phyloP scores from a whole-genome alignment of 2,797 vertebrate species.

The Leuciscus waleckii region DNA sequence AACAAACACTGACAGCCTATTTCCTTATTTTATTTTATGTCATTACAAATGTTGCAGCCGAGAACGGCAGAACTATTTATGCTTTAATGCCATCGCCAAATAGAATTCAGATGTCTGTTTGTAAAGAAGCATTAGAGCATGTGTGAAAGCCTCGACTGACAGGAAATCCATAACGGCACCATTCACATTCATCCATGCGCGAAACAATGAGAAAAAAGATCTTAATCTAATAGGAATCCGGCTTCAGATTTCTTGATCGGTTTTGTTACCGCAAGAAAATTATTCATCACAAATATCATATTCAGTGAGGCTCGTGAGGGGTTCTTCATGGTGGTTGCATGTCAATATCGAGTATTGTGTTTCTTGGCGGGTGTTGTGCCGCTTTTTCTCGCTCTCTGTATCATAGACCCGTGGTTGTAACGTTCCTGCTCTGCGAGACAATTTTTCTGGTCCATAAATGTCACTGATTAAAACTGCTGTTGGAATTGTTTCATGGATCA shows the following conservation, averaged over 20 bases:
- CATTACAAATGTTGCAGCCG: not conserved
- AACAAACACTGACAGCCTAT: not conserved
- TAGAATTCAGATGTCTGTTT: slow-evolving; percentile 37
- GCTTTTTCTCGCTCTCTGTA: not conserved
- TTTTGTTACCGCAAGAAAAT: slow-evolving; percentile 3
- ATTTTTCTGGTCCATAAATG: slow-evolving; percentile 39
- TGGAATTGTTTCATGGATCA: slow-evolving; percentile 34
- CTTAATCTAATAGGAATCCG: slow-evolving; percentile 30
- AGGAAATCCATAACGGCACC: slow-evolving; percentile 33
- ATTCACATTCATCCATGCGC: slow-evolving; percentile 2
- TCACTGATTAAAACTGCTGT: slow-evolving; percentile 44
- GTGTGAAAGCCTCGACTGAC: slow-evolving; percentile 25
- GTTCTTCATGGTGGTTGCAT: slow-evolving; percentile 13
- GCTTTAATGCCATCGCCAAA: slow-evolving; percentile 9
- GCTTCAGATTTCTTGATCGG: slow-evolving; percentile 1
- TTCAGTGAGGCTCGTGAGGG: slow-evolving; percentile 22
- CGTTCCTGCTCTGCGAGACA: not conserved
- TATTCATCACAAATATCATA: slow-evolving; percentile 13
- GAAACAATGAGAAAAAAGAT: slow-evolving; percentile 27
- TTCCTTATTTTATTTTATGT: slow-evolving; percentile 26
- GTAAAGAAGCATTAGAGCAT: slow-evolving; percentile 14
- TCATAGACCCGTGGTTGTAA: slow-evolving; percentile 13
- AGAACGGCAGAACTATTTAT: not conserved
- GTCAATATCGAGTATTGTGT: slow-evolving; percentile 26
- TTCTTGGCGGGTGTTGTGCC: slow-evolving; percentile 19